phyloP scores from a whole-genome alignment of 2,113 vertebrate genomes.

The Andinoacara biseriatus region DNA sequence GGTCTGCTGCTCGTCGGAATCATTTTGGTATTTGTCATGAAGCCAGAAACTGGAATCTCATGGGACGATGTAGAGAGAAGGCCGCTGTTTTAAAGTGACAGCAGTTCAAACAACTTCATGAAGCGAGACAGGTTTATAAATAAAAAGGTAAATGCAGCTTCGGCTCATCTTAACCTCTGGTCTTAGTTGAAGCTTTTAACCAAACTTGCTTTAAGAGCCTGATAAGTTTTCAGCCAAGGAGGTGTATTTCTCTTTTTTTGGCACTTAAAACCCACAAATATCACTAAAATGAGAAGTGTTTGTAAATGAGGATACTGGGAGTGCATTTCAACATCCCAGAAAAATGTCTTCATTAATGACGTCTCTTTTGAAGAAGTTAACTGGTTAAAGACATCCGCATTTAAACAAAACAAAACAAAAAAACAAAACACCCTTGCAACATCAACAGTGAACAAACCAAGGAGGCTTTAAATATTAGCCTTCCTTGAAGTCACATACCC shows the following conservation, averaged over 20 bases:
- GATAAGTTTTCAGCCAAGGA: background rate
- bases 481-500: background rate
- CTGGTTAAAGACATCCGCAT: background rate
- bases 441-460: background rate
- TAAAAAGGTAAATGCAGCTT: background rate
- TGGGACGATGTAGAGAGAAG: background rate
- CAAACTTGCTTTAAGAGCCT: background rate
- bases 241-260: background rate
- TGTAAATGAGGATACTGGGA: background rate
- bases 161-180: background rate
- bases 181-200: background rate
- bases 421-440: background rate
- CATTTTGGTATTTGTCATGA: background rate
- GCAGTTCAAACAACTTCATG: background rate
- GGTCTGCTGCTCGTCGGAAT: background rate
- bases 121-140: background rate
- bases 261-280: background rate
- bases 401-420: background rate
- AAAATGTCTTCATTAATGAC: background rate
- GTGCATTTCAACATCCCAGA: constrained; percentile 25
- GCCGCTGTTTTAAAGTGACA: background rate
- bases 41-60: background rate
- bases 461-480: background rate
- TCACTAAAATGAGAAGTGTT: constrained; percentile 4
- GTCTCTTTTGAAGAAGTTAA: background rate